Evolutionary conservation across 2,797 vertebrate species (phyloP), one percentile per base, ranked within the genome.

Genomic region (Aeoliscus strigatus): DNA sequence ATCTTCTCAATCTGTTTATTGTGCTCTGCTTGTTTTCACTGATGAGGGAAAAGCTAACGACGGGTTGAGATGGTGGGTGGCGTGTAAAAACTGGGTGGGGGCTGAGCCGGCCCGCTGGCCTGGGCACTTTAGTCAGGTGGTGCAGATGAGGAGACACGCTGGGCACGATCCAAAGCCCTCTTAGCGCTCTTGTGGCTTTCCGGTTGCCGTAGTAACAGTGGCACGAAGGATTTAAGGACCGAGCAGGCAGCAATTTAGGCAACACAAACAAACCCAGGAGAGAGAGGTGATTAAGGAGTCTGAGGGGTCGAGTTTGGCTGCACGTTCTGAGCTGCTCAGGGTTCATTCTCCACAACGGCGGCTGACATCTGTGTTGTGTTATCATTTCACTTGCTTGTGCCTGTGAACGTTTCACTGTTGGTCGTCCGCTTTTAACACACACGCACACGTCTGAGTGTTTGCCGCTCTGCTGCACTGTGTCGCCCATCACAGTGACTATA

Each of bases 341-440:
- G 73, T 79, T 78, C 73, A 71, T 80, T 81, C 64, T 45, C 39
- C 41, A 42, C 59, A 67, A 58, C 45, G 52, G 47, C 43, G 61
- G 68, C 49, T 51, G 70, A 78, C 82, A 85, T 84, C 78, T 87
- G 82, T 60, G 74, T 76, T 60, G 65, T 73, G 78, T 85, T 87
- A 77, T 81, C 64, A 38, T 72, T 83, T 80, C 77, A 71, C 73
- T 81, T 74, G 66, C 78, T 82, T 35, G 55, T 74, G 76, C 71
- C 77, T 28, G 30, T 59, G 60, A 59, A 62, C 70, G 57, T 71
- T 65, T 81, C 53, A 33, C 47, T 29, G 30, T 70, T 73, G n/a
- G n/a, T n/a, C n/a, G n/a, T n/a, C n/a, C n/a, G n/a, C n/a, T n/a
- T n/a, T n/a, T 13, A 16, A 21, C 30, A 36, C 21, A 47, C 44